These are phyloP conservation scores for Phymastichus coffea DNA, from an alignment of 1,140 invertebrate species.

Conservation along the genomic window DNA sequence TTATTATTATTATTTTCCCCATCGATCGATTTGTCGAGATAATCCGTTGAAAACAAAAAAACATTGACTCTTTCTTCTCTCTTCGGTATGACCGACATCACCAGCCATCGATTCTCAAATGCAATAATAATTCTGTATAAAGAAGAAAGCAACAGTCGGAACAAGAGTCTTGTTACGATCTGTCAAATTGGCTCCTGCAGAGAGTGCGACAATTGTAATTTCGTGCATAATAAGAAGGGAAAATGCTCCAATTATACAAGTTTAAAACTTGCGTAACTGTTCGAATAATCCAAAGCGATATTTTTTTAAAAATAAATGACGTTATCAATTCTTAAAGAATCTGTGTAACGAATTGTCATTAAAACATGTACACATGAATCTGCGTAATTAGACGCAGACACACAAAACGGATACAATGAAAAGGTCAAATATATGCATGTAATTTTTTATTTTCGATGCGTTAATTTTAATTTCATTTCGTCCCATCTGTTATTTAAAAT, in stretches of 20 bases:
- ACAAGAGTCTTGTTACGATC: constrained; percentile 9
- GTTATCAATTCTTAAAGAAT: constrained; percentile 22
- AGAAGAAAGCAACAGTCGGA: not conserved
- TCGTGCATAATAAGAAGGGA: not conserved
- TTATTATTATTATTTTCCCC: constrained; percentile 37
- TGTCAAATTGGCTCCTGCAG: not conserved
- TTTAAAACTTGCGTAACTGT: constrained; percentile 15
- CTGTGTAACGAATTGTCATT: constrained; percentile 14
- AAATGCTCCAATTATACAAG: constrained; percentile 18
- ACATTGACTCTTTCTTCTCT: not conserved
- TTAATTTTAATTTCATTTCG: no score
- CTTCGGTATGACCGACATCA: not conserved
- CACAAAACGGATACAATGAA: not conserved
- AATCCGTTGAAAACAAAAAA: not conserved
- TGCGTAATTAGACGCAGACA: not conserved
- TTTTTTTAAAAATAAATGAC: constrained; percentile 19
- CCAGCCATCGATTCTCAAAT: constrained; percentile 15
- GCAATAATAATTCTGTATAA: constrained; percentile 24
- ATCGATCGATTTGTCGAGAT: constrained; percentile 5
- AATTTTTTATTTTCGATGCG: no score
- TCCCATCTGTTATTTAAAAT: no score
- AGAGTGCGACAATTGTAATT: not conserved
- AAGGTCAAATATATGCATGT: no score
- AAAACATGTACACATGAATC: not conserved
- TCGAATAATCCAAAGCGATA: constrained; percentile 23